A percentile compares a stretch with the other conserved stretches of the same genome.
These are phyloP conservation scores for Ptychochromis oligacanthus DNA, from an alignment of 2,113 vertebrate genomes.

Conservation along the genomic window DNA sequence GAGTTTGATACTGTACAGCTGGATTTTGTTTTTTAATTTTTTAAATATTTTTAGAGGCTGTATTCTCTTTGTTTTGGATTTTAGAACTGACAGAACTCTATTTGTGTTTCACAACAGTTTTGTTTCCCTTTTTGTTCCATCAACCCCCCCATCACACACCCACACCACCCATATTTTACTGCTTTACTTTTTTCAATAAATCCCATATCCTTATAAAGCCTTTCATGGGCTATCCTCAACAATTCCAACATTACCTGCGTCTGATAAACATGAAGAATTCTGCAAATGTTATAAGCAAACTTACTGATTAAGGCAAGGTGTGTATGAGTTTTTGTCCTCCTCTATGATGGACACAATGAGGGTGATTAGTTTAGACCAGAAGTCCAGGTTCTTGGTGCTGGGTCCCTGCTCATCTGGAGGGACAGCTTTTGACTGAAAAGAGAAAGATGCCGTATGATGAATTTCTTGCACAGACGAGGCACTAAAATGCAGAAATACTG, in stretches of 20 bases:
- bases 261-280: neutral
- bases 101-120: neutral
- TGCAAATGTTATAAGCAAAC: conserved; percentile 50
- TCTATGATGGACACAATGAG: conserved; percentile 98
- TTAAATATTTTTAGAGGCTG: neutral
- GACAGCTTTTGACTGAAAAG: conserved; percentile 88
- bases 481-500: neutral
- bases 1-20: neutral
- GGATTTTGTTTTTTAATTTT: too few species aligned
- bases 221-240: neutral
- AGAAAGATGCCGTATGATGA: neutral
- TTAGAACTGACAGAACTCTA: neutral
- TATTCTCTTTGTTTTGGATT: neutral
- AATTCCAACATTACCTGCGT: neutral
- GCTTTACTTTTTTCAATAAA: neutral
- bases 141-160: neutral
- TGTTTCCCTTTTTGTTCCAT: neutral
- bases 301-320: conserved; percentile 97
- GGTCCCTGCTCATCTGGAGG: conserved; percentile 96
- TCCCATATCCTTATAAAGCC: neutral
- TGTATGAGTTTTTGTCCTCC: conserved; percentile 99
- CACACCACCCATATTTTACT: neutral
- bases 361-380: conserved; percentile 99
- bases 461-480: neutral
- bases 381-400: conserved; percentile 96